Base-by-base conservation (phyloP, 2,888 invertebrate species). In the Vesta saturnalis region DNA sequence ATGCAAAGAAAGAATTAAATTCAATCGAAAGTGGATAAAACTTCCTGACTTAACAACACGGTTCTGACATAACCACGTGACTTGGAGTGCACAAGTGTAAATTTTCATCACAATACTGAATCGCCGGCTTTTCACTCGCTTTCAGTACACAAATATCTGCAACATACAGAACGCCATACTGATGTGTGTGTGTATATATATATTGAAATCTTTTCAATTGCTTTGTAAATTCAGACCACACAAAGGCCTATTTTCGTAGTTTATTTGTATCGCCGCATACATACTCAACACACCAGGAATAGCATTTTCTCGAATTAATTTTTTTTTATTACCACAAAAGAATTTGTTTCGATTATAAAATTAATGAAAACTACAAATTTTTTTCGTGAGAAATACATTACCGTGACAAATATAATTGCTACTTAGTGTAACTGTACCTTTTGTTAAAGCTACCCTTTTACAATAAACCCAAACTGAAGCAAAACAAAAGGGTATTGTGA, bases 81-180 rank as follows among this genome's bases (percentile, higher is more conserved):
- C 83, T 83, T 83, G 81, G 83, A 84, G 84, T 83, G 83, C 83
- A 83, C 83, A 83, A 83, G 83, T 84, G 84, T 84, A 83, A 84
- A 84, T 84, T 84, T 83, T 84, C 83, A 83, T 83, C 82, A 83
- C 83, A 84, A 84, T 83, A 77, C 80, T 77, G 82, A 83, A 83
- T 82, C 82, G 82, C 79, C 74, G 79, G 79, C 79, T 78, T 83
- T 83, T 83, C 82, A 82, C 82, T 82, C 81, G 83, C 82, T 83
- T 82, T 82, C 82, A 64, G 65, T 70, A 77, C 79, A 82, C 81
- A 82, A 82, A 83, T 83, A 82, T 82, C 82, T 82, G 82, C 82
- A 81, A 81, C 82, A 82, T 81, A 82, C 82, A 81, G 76, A 70
- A 73, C 77, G 77, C 79, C 67, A 78, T 79, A 81, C 78, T 81